phyloP scores from a whole-genome alignment of 2,888 invertebrate genomes.

The Silvanus unidentatus region DNA sequence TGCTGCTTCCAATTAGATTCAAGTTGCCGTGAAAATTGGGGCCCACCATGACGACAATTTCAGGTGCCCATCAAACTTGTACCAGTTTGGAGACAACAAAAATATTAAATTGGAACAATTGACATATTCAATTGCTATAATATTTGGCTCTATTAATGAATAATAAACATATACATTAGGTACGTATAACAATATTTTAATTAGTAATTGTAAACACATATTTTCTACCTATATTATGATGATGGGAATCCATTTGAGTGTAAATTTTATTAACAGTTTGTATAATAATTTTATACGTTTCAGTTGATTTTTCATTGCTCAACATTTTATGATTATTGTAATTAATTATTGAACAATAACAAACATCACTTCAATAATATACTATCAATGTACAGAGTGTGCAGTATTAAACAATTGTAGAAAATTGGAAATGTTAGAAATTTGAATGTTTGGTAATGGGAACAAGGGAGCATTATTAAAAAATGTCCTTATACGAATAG shows the following conservation, averaged over 20 bases:
- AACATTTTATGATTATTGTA: constrained; percentile 18
- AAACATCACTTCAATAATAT: constrained; percentile 1
- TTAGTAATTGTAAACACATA: constrained; percentile 22
- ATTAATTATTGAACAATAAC: constrained; percentile 11
- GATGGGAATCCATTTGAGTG: constrained; percentile 21
- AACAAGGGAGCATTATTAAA: too few relatives aligned
- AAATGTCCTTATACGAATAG: too few relatives aligned
- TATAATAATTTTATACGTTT: constrained; percentile 20
- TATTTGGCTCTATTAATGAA: constrained; percentile 14
- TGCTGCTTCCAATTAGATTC: not conserved
- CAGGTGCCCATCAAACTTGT: not conserved
- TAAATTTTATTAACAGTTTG: constrained; percentile 20
- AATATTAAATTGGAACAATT: too few relatives aligned
- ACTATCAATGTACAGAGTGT: too few relatives aligned
- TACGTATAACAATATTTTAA: too few relatives aligned
- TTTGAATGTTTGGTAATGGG: too few relatives aligned
- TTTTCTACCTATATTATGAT: not conserved
- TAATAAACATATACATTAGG: constrained; percentile 22
- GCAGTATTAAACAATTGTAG: too few relatives aligned
- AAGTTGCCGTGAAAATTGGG: not conserved
- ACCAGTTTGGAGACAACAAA: too few relatives aligned
- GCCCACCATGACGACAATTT: not conserved
- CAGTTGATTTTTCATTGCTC: constrained; percentile 17
- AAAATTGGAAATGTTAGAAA: too few relatives aligned
- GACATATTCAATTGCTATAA: too few relatives aligned